phyloP scores from a whole-genome alignment of 2,888 invertebrate genomes.

The Eurytoma californica region DNA sequence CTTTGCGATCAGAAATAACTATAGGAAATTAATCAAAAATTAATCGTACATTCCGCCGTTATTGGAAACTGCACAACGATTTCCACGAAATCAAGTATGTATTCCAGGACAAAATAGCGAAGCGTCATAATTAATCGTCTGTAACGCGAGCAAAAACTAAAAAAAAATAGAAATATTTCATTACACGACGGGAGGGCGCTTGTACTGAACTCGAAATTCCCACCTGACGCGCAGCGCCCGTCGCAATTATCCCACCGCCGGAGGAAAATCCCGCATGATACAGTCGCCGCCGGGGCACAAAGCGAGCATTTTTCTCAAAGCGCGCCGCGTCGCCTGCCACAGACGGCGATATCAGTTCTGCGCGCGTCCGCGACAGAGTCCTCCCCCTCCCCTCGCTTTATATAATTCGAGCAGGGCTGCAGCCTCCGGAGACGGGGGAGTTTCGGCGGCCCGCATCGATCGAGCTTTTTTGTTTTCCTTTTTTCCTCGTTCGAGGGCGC shows the following conservation, averaged over 20 bases:
- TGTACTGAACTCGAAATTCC: no score
- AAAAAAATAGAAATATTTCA: no score
- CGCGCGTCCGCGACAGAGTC: conserved; percentile 62
- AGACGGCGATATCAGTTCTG: conserved; percentile 60
- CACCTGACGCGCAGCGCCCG: no score
- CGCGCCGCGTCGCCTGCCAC: not conserved
- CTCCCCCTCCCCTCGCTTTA: conserved; percentile 51
- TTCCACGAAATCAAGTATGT: no score
- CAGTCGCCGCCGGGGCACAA: conserved; percentile 1
- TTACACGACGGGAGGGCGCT: no score
- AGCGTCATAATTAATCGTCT: no score
- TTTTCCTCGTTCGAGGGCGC: conserved; percentile 4
- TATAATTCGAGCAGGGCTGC: conserved; percentile 50
- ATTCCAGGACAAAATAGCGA: no score
- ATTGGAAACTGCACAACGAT: no score
- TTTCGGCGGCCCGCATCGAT: conserved; percentile 14
- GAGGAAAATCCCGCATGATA: not conserved
- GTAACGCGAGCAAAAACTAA: no score
- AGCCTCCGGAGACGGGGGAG: conserved; percentile 4
- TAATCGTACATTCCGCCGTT: no score
- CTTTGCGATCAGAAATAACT: no score
- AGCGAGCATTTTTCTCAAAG: conserved; percentile 44
- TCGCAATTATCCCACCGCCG: not conserved
- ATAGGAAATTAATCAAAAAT: no score
- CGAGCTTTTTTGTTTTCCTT: not conserved